phyloP scores from a whole-genome alignment of 2,113 vertebrate genomes.

The Phasianus colchicus region DNA sequence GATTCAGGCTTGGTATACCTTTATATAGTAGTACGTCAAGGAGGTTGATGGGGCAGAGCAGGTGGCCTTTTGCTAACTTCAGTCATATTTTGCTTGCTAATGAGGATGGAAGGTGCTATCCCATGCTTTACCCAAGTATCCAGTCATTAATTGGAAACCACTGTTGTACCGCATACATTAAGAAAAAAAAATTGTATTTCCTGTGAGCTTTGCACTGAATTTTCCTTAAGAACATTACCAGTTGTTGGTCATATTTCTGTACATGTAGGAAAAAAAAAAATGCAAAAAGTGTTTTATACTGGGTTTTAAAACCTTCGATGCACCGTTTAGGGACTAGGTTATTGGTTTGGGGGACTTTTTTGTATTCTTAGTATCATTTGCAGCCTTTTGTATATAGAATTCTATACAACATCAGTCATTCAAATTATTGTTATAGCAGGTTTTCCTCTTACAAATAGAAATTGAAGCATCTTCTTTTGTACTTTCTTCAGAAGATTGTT shows the following conservation, averaged over 20 bases:
- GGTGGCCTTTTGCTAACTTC: background rate
- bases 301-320: background rate
- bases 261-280: background rate
- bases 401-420: background rate
- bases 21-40: background rate
- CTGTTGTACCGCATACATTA: background rate
- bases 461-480: background rate
- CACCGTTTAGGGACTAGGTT: background rate
- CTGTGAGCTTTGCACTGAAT: background rate
- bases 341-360: background rate
- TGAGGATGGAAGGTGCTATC: background rate
- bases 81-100: background rate
- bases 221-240: background rate
- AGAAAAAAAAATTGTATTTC: background rate
- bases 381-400: background rate
- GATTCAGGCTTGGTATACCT: background rate
- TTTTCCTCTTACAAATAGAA: background rate
- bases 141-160: background rate
- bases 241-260: background rate
- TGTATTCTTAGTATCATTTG: background rate
- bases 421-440: background rate
- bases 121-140: background rate
- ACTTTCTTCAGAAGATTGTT: background rate
- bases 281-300: background rate
- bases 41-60: background rate